Evolutionary conservation across 2,113 vertebrate genomes (phyloP).

Genomic region (Caranx melampygus): DNA sequence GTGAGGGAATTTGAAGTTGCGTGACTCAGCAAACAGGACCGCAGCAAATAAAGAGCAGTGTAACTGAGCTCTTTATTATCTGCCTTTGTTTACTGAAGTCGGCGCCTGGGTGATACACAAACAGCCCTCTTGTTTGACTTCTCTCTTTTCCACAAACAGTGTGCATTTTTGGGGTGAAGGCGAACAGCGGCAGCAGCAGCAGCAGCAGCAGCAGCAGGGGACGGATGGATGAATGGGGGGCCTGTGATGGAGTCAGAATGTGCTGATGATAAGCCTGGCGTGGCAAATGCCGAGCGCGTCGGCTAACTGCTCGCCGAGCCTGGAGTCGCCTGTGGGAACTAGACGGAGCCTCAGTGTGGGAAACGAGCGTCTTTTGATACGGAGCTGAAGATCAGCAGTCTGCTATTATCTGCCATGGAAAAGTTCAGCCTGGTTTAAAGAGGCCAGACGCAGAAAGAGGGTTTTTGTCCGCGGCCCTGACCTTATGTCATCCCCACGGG

Average conservation of each 20-base stretch:
- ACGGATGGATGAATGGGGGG: conserved; percentile 46
- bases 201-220: too few species aligned
- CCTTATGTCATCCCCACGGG: conserved; percentile 55
- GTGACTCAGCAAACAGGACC: conserved; percentile 41
- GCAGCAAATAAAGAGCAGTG: conserved; percentile 46
- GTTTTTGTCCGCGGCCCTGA: conserved; percentile 60
- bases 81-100: conserved; percentile 57
- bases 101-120: conserved; percentile 57
- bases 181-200: conserved; percentile 38
- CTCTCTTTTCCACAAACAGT: conserved; percentile 49
- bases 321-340: conserved; percentile 71
- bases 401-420: conserved; percentile 67
- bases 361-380: conserved; percentile 68
- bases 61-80: conserved; percentile 60
- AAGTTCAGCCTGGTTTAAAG: conserved; percentile 64
- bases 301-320: conserved; percentile 44
- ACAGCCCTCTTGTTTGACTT: conserved; percentile 62
- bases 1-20: conserved; percentile 40
- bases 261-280: conserved; percentile 63
- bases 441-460: conserved; percentile 58
- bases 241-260: conserved; percentile 64
- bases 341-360: conserved; percentile 71
- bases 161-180: conserved; percentile 61
- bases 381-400: conserved; percentile 58
- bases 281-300: conserved; percentile 50